These are phyloP conservation scores for Sipha flava DNA, from an alignment of 1,140 invertebrate species.

Conservation along the genomic window DNA sequence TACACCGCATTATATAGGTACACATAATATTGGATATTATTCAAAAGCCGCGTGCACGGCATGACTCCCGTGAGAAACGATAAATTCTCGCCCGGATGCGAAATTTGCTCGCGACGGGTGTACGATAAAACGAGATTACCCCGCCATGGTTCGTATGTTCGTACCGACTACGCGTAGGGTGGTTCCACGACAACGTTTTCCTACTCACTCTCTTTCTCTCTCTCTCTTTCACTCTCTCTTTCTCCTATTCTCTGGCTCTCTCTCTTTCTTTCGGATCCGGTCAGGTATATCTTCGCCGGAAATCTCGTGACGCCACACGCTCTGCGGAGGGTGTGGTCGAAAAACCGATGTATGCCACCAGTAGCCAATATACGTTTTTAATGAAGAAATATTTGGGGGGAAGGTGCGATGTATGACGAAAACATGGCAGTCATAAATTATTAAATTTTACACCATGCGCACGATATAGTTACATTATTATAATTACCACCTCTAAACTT, in stretches of 20 bases:
- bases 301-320: no score
- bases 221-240: no score
- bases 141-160: no score
- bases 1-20: background rate
- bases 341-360: background rate
- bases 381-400: no score
- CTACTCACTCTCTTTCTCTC: background rate
- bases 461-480: no score
- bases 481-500: no score
- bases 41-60: background rate
- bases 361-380: background rate
- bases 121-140: slow-evolving; percentile 24
- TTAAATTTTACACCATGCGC: no score
- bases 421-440: no score
- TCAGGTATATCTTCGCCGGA: background rate
- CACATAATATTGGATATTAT: background rate
- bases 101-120: slow-evolving; percentile 20
- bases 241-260: no score
- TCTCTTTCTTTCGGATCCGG: background rate
- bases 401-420: background rate
- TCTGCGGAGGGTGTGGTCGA: background rate
- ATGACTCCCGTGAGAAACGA: slow-evolving; percentile 28
- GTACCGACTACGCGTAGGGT: no score
- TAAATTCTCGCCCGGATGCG: background rate
- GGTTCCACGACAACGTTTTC: background rate